phyloP scores from a whole-genome alignment of 92 coral and sea anemone genomes.

The Umimayanthus kanabou region DNA sequence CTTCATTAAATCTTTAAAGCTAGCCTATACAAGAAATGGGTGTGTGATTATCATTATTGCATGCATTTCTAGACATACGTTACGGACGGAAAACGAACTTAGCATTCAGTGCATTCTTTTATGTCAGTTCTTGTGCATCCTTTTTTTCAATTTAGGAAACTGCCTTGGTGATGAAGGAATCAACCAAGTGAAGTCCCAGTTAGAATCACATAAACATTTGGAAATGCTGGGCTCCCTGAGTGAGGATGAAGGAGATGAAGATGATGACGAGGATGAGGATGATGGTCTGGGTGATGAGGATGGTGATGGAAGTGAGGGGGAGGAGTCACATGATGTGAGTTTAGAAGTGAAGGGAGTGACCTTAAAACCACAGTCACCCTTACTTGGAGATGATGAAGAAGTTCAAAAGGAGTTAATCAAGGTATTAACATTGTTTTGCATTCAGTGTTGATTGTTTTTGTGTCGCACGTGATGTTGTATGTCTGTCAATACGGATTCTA shows the following conservation, averaged over 20 bases:
- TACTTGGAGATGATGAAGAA: slow-evolving; percentile 78
- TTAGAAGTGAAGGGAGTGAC: slow-evolving; percentile 69
- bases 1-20: too few relatives aligned
- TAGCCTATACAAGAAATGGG: too few relatives aligned
- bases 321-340: slow-evolving; percentile 42
- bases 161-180: slow-evolving; percentile 92
- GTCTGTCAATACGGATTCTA: too few relatives aligned
- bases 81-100: too few relatives aligned
- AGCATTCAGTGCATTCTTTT: too few relatives aligned
- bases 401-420: slow-evolving; percentile 65
- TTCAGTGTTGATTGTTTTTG: neutral
- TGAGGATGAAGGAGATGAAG: slow-evolving; percentile 95
- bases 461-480: neutral
- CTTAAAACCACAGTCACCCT: slow-evolving; percentile 73
- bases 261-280: slow-evolving; percentile 72
- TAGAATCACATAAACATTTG: slow-evolving; percentile 56
- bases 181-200: slow-evolving; percentile 62
- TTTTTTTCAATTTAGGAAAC: slow-evolving; percentile 65
- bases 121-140: too few relatives aligned
- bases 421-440: slow-evolving; percentile 42
- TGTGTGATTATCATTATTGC: too few relatives aligned
- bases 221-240: slow-evolving; percentile 79
- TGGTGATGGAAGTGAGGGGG: slow-evolving; percentile 56
- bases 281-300: slow-evolving; percentile 71
- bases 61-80: too few relatives aligned